These are phyloP conservation scores for Toxotes lorentzi DNA, from an alignment of 2,797 vertebrate species.

Conservation along the genomic window DNA sequence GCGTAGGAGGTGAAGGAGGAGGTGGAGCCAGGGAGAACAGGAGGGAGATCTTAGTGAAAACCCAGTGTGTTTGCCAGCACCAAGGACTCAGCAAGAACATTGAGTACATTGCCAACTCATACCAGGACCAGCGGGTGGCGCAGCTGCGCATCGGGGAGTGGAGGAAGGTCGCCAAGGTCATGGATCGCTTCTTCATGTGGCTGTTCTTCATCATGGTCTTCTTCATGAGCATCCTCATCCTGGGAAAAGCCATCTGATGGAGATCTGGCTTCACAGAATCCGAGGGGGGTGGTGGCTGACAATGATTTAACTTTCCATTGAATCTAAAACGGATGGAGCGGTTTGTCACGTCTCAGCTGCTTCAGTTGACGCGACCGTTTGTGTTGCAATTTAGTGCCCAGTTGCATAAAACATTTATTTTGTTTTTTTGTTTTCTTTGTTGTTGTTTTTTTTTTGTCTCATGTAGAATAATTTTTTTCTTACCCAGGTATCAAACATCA, in stretches of 20 bases:
- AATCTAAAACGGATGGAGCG: neutral
- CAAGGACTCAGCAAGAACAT: slow-evolving; percentile 82
- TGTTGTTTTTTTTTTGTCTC: no score
- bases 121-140: slow-evolving; percentile 85
- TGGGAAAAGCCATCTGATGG: slow-evolving; percentile 87
- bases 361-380: no score
- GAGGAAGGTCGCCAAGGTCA: slow-evolving; percentile 92
- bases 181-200: slow-evolving; percentile 95
- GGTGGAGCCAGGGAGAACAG: neutral
- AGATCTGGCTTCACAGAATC: neutral
- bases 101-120: slow-evolving; percentile 86
- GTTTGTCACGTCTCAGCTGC: no score
- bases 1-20: slow-evolving; percentile 9
- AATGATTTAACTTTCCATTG: neutral
- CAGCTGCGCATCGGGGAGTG: slow-evolving; percentile 88
- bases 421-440: no score
- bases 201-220: slow-evolving; percentile 94
- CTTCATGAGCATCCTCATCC: slow-evolving; percentile 90
- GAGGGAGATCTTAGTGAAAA: slow-evolving; percentile 52
- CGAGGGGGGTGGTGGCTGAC: neutral
- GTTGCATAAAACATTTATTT: no score
- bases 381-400: no score
- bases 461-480: no score
- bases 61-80: slow-evolving; percentile 85
- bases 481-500: no score